Evolutionary conservation across 2,113 vertebrate genomes (phyloP), one percentile per base, ranked within the genome.

Genomic region (Garra rufa): DNA sequence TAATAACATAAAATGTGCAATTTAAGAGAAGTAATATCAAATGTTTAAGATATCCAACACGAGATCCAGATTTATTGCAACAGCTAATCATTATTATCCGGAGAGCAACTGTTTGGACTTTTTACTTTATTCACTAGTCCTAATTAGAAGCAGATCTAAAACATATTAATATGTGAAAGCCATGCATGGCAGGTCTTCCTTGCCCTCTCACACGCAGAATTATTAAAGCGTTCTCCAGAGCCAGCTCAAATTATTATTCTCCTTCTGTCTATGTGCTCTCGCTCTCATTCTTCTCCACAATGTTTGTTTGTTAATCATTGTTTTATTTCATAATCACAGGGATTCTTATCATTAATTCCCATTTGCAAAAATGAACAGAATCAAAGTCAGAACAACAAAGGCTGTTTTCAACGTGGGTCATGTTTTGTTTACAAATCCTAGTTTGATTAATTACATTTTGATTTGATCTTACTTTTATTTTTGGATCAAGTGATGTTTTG

Each of bases 111-210:
- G 30, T 24, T 30, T 86, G 52, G 17, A 15, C 30, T 65, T 74
- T n/a, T 82, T 84, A 71, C 70, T 76, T 61, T 30, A 48, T 80
- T 57, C 69, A 82, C 24, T 81, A 6, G 43, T 84, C 15, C 74
- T 89, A 85, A 67, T 90, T 89, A 87, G 59, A 76, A n/a, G 59
- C 79, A 55, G 63, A 88, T 87, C 43, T 76, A 75, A 73, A 85
- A 76, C 86, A 48, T 88, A 90, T 91, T 88, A 87, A 81, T 63
- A 90, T 80, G 83, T 90, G 61, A 90, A 90, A 89, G 87, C 83
- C 55, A 74, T 70, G 50, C 67, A 50, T 83, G 79, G 70, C 69
- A 79, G 52, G 55, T 55, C 82, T 82, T 6, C 1, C 38, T 81
- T n/a, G 69, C 73, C 65, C 70, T 69, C 67, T 76, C 57, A 79